A percentile compares a stretch with the other conserved stretches of the same genome.
Evolutionary conservation across 2,113 vertebrate species (phyloP).

Genomic region (Oreocharis arfaki): DNA sequence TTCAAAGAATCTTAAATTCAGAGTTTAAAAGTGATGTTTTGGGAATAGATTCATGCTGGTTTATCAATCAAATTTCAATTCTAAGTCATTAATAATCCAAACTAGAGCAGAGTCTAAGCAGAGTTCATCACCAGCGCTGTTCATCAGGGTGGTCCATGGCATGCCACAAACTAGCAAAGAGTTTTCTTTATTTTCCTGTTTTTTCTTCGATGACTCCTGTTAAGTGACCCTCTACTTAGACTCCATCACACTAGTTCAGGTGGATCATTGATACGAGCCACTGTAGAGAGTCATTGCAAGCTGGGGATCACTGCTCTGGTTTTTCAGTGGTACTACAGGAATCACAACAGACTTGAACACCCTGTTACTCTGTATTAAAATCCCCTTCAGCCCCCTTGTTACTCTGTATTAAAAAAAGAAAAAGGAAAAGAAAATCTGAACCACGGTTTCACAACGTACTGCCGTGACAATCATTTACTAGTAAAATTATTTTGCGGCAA

Average conservation of each 20-base stretch:
- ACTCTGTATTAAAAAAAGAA: background rate
- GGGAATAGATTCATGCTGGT: background rate
- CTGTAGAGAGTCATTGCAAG: background rate
- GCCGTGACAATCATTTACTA: background rate
- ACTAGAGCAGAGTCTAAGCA: background rate
- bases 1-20: background rate
- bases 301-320: background rate
- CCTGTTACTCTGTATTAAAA: background rate
- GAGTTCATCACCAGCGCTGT: background rate
- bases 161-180: background rate
- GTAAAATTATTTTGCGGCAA: background rate
- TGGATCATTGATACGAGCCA: background rate
- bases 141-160: background rate
- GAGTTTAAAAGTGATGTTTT: background rate
- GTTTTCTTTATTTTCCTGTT: background rate
- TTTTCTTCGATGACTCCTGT: background rate
- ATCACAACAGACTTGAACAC: background rate
- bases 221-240: background rate
- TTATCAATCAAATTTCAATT: background rate
- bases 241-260: background rate
- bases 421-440: background rate
- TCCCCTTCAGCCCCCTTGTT: background rate
- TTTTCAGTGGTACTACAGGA: background rate
- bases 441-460: background rate
- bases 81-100: background rate